Percentiles rank a stretch among this genome's conserved stretches.
These are phyloP conservation scores for Brachyrhaphis roseni DNA, from an alignment of 2,797 vertebrate genomes.

Conservation along the genomic window DNA sequence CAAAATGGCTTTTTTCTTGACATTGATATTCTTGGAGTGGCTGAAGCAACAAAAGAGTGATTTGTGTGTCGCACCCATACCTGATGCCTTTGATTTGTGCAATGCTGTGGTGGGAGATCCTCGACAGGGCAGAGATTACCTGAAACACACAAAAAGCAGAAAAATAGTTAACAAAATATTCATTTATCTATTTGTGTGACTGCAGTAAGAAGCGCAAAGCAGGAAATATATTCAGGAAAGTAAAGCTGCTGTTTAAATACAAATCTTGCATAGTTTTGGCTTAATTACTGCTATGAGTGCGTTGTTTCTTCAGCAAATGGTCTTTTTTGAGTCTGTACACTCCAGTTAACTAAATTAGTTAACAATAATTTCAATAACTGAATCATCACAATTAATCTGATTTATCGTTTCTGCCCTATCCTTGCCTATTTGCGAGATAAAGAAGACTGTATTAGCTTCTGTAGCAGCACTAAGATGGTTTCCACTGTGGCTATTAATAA, in stretches of 20 bases:
- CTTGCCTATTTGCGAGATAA: no score
- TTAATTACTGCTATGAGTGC: no score
- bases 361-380: neutral
- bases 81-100: constrained; percentile 97
- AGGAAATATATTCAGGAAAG: neutral
- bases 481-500: no score
- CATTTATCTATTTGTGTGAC: neutral
- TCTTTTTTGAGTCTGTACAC: neutral
- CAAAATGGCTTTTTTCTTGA: constrained; percentile 19
- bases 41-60: constrained; percentile 18
- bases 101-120: constrained; percentile 93
- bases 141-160: constrained; percentile 64
- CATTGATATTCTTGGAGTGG: constrained; percentile 12
- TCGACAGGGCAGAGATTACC: constrained; percentile 96
- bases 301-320: no score
- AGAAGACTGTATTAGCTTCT: no score
- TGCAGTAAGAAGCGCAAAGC: neutral
- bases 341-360: no score
- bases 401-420: no score
- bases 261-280: no score
- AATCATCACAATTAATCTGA: no score
- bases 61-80: constrained; percentile 75
- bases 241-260: neutral
- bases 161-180: neutral
- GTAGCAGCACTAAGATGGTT: no score